Base-by-base conservation (phyloP, 2,888 invertebrate genomes). In the Geotrupes spiniger region DNA sequence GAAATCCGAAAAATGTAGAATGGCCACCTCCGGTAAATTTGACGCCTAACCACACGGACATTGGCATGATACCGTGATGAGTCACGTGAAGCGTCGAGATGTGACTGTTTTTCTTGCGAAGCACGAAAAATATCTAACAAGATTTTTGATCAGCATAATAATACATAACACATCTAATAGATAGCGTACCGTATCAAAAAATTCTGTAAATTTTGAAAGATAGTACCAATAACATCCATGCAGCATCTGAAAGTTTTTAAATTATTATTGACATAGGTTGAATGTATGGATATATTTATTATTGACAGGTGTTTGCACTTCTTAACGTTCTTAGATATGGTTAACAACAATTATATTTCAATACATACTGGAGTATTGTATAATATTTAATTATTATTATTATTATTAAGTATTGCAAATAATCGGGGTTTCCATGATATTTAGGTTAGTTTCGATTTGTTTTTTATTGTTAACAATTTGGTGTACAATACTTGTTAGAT, bases 211-310 rank as follows among this genome's bases (percentile, higher is more conserved):
- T 76, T 96, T 97, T 67, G 94, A 92, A 75, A 96, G 86, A 78
- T 92, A 95, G 75, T 95, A 96, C 92, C 92, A 92, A 93, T 94
- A 96, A 74, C 93, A 93, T 31, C 90, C 89, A 64, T 82, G 81
- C 43, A 89, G 92, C 92, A 96, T 94, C 89, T 90, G 73, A 36
- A 75, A 66, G 56, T 29, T 29, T 4, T 10, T 4, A 1, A 3
- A 3, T 10, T 10, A 33, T 4, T 33, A 4, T 33, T 2, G n/a
- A n/a, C n/a, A n/a, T n/a, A n/a, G n/a, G n/a, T n/a, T n/a, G n/a
- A n/a, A n/a, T n/a, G n/a, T n/a, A n/a, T n/a, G n/a, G n/a, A n/a
- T n/a, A n/a, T n/a, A n/a, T n/a, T n/a, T n/a, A n/a, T n/a, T n/a
- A n/a, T n/a, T n/a, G n/a, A n/a, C n/a, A n/a, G n/a, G n/a, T n/a